Conservation (phyloP, 23 tunicate genomes). For the Halocynthia aurantium region DNA sequence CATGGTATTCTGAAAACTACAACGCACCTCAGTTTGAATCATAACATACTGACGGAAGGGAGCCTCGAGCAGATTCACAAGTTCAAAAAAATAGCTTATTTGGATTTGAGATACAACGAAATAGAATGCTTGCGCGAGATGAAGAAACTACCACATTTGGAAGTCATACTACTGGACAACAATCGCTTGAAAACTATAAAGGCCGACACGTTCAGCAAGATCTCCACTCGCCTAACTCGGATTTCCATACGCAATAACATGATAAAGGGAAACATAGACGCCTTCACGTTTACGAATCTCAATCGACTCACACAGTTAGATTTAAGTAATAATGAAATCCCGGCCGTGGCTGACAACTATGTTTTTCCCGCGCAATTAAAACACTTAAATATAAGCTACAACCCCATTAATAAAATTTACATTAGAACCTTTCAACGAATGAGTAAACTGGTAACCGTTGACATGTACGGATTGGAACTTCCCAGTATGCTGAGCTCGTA, state of each 20-base stretch:
- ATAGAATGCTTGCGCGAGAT: neutral
- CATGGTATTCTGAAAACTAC: neutral
- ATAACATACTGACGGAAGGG: neutral
- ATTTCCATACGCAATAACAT: neutral
- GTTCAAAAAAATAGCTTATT: neutral
- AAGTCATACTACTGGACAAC: neutral
- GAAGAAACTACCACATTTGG: neutral
- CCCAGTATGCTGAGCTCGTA: neutral
- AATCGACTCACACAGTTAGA: neutral
- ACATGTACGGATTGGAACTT: neutral
- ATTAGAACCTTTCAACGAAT: neutral
- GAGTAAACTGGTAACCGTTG: neutral
- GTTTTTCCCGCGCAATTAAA: neutral
- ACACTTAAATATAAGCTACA: neutral
- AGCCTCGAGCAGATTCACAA: neutral
- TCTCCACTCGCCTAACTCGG: too few species aligned
- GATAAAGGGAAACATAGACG: neutral
- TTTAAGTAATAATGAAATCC: neutral
- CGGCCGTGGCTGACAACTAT: neutral
- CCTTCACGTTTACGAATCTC: neutral
- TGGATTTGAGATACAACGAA: neutral
- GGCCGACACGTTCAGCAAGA: neutral
- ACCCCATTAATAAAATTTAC: neutral
- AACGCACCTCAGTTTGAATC: neutral
- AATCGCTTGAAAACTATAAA: neutral